Percentiles rank a stretch among this genome's conserved stretches.
phyloP scores from a whole-genome alignment of 1,140 invertebrate species.

The Ooceraea biroi region DNA sequence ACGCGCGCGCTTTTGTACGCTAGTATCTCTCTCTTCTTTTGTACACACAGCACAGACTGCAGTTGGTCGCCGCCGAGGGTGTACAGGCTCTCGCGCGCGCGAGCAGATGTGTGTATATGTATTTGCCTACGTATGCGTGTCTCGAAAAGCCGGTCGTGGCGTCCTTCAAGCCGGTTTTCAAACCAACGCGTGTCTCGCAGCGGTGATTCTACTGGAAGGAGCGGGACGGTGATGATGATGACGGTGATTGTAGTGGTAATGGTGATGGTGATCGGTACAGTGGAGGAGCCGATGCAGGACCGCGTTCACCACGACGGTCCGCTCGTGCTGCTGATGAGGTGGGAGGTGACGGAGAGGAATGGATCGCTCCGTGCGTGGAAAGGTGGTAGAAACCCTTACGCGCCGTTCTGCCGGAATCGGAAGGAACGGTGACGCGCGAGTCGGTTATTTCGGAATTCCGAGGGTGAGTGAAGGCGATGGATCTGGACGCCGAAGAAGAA shows the following conservation, averaged over 20 bases:
- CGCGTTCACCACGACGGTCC: slow-evolving; percentile 38
- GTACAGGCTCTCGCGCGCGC: slow-evolving; percentile 16
- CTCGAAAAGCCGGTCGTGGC: slow-evolving; percentile 70
- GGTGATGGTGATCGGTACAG: slow-evolving; percentile 33
- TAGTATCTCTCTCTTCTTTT: slow-evolving; percentile 56
- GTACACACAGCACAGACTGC: slow-evolving; percentile 38
- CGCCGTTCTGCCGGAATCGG: slow-evolving; percentile 38
- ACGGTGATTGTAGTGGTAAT: slow-evolving; percentile 19
- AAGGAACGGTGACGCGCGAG: slow-evolving; percentile 37
- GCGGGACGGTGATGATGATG: slow-evolving; percentile 20
- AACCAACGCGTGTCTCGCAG: slow-evolving; percentile 69
- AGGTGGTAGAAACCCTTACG: slow-evolving; percentile 57
- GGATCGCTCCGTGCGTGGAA: slow-evolving; percentile 56
- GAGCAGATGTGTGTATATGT: slow-evolving; percentile 16
- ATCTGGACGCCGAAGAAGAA: slow-evolving; percentile 21
- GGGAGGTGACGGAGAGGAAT: slow-evolving; percentile 25
- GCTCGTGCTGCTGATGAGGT: slow-evolving; percentile 19
- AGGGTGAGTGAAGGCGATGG: neutral
- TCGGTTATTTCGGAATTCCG: slow-evolving; percentile 32
- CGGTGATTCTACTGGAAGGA: slow-evolving; percentile 65
- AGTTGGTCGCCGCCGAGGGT: slow-evolving; percentile 51
- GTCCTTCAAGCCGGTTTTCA: slow-evolving; percentile 72
- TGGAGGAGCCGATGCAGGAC: slow-evolving; percentile 23
- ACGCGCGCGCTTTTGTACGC: slow-evolving; percentile 49
- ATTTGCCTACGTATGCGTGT: slow-evolving; percentile 57